Percentiles rank a stretch among this genome's conserved stretches.
Conservation (phyloP, 2,113 vertebrate species). For the Myrmophylax atrothorax region DNA sequence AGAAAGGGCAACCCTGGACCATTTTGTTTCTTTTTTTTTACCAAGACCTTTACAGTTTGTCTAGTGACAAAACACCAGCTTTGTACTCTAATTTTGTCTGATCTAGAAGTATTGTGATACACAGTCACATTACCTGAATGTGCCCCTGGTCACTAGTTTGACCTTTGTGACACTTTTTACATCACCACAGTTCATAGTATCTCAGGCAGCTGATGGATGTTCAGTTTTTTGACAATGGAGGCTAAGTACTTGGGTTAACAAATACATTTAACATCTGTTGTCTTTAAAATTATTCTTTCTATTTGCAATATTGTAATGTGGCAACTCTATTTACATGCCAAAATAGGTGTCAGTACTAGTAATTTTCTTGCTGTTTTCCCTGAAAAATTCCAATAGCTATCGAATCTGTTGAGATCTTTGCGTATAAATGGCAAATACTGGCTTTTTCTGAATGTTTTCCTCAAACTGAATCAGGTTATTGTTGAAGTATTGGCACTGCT, state of each 20-base stretch:
- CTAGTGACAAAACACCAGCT: neutral
- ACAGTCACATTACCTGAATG: neutral
- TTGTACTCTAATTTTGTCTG: neutral
- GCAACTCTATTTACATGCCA: neutral
- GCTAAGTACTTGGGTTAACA: neutral
- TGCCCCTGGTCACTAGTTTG: neutral
- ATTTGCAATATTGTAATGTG: neutral
- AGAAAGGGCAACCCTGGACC: neutral
- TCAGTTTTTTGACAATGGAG: neutral
- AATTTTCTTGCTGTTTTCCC: neutral
- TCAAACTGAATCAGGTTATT: neutral
- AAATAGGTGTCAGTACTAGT: neutral
- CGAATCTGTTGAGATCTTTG: neutral
- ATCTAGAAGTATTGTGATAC: neutral
- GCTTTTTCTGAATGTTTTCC: neutral
- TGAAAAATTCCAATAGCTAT: neutral
- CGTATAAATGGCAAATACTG: neutral
- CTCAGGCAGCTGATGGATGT: neutral
- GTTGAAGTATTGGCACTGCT: neutral
- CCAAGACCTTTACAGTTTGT: neutral
- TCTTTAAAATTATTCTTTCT: neutral
- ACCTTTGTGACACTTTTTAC: neutral
- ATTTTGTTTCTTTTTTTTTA: neutral
- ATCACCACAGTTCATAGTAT: neutral
- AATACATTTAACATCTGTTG: neutral